These are phyloP conservation scores for Smithornis capensis DNA, from an alignment of 2,113 vertebrate genomes.

Conservation along the genomic window DNA sequence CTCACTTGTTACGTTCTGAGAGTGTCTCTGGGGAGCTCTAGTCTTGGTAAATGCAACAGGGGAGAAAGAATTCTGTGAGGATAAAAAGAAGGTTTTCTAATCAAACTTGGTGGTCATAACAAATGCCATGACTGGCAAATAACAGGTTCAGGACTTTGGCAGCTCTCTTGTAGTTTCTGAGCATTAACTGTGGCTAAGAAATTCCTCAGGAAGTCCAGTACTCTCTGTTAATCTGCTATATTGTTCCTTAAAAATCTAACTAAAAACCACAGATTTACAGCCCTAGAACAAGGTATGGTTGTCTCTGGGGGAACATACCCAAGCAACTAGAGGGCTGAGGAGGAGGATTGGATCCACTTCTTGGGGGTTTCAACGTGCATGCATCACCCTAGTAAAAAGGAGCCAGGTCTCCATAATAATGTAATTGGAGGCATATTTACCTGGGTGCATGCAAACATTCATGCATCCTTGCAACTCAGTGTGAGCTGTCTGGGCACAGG, in stretches of 20 bases:
- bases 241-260: background rate
- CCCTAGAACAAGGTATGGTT: too few relatives aligned
- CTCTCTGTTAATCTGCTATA: background rate
- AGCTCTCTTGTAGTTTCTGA: background rate
- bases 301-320: background rate
- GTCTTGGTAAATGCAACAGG: background rate
- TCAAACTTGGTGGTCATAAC: background rate
- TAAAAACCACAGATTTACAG: background rate
- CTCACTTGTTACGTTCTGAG: background rate
- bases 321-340: background rate
- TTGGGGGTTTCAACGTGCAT: background rate
- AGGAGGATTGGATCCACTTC: background rate
- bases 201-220: background rate
- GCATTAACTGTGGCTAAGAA: background rate
- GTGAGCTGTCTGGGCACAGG: background rate
- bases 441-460: background rate
- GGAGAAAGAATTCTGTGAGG: background rate
- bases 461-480: background rate
- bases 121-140: background rate
- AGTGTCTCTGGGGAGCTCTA: background rate
- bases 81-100: background rate
- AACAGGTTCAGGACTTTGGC: background rate
- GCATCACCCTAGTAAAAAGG: background rate
- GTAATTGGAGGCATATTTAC: background rate
- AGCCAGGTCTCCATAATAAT: background rate